Evolutionary conservation across 2,113 vertebrate species (phyloP).

Genomic region (Vidua macroura): DNA sequence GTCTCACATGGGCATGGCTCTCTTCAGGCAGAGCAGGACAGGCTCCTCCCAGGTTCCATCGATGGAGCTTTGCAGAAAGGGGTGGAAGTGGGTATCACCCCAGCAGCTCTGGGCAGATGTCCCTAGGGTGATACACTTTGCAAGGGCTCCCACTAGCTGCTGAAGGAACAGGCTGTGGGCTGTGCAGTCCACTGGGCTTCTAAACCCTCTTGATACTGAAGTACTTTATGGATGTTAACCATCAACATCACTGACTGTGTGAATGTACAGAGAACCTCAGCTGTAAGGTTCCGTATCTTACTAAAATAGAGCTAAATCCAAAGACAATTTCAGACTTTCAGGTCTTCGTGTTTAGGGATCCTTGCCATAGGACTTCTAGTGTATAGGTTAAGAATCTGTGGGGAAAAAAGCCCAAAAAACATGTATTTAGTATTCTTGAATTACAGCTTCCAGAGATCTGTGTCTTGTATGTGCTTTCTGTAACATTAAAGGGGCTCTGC

Average conservation of each 20-base stretch:
- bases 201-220: background rate
- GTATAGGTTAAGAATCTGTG: background rate
- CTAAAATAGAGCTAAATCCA: background rate
- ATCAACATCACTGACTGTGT: background rate
- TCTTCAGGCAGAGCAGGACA: background rate
- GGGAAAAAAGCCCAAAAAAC: accelerated
- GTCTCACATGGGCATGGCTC: accelerated
- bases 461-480: background rate
- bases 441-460: background rate
- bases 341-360: background rate
- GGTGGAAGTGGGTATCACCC: background rate
- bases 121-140: background rate
- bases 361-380: background rate
- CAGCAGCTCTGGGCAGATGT: background rate
- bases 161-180: background rate
- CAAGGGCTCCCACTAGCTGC: accelerated
- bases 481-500: background rate
- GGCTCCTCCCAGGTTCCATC: background rate
- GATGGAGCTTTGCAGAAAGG: background rate
- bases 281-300: accelerated
- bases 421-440: background rate
- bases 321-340: background rate
- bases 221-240: background rate
- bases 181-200: background rate
- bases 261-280: background rate